Evolutionary conservation across 2,797 vertebrate species (phyloP), one percentile per base, ranked within the genome.

Genomic region (Urocyon cinereoargenteus): DNA sequence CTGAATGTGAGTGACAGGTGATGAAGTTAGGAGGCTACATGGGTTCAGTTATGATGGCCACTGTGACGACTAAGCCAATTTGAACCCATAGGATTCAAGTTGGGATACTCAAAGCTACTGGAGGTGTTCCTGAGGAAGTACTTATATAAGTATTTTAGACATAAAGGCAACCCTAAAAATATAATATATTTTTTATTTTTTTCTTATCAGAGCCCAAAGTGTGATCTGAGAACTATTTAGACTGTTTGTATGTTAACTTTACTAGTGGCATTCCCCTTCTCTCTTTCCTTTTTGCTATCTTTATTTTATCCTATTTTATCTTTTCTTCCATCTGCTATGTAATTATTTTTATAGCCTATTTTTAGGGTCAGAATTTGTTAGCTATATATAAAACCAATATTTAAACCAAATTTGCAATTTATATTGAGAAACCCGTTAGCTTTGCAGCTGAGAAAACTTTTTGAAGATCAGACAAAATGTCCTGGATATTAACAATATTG

Each of bases 401-500:
- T 93, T 91, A 64, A 79, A 93, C n/a, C 34, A 98, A 92, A 86
- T 21, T 18, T 91, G 22, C 24, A 68, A 1, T 82, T 86, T 91
- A 40, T 78, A n/a, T 75, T 57, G 28, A 85, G 26, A 6, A 64
- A 86, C 19, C 10, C 11, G 62, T 92, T 86, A 85, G 15, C 40
- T 0, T 24, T 59, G 40, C 14, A 91, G 2, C 5, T 83, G 68
- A 83, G 51, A 95, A 96, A 66, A 75, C 31, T n/a, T 68, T 77
- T 18, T 86, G 36, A 96, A 87, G 13, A 34, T 95, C 7, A 57
- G 73, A 62, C 13, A 55, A 85, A 84, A 49, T 8, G 86, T 94
- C 26, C 18, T 61, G 12, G 7, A 26, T 88, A 10, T 64, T 94
- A 72, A 26, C 22, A 90, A 94, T 94, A 62, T 84, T 82, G 22